Conservation (phyloP, 2,113 vertebrate species). For the Empidonax traillii region DNA sequence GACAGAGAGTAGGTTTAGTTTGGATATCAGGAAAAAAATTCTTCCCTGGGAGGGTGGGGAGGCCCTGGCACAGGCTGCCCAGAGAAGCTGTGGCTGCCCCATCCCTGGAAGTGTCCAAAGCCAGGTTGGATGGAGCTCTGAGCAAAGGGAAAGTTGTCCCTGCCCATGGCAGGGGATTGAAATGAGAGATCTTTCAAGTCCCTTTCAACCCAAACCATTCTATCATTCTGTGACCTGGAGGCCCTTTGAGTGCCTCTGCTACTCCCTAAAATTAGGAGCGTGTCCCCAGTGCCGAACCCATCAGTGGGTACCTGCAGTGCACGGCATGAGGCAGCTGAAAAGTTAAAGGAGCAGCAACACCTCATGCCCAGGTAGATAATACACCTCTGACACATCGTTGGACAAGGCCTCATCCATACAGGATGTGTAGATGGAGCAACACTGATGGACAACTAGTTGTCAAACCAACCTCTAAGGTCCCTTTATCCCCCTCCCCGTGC, state of each 20-base stretch:
- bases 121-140: rapidly evolving
- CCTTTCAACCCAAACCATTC: not conserved
- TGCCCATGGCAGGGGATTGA: not conserved
- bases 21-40: not conserved
- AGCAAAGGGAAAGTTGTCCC: not conserved
- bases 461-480: not conserved
- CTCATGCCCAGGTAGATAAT: not conserved
- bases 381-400: not conserved
- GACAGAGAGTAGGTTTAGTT: not conserved
- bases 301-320: not conserved
- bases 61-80: not conserved
- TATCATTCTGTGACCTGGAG: not conserved
- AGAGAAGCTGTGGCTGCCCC: not conserved
- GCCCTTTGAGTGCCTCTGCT: not conserved
- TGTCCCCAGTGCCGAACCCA: not conserved
- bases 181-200: rapidly evolving
- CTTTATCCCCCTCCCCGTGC: not conserved
- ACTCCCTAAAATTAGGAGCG: not conserved
- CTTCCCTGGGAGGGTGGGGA: rapidly evolving
- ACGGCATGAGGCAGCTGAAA: not conserved
- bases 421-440: rapidly evolving
- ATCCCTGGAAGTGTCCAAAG: not conserved
- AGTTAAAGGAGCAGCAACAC: not conserved
- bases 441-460: not conserved
- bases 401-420: not conserved